Base-by-base conservation (phyloP, 2,888 invertebrate species). In the Lepidocyrtinus sp. region DNA sequence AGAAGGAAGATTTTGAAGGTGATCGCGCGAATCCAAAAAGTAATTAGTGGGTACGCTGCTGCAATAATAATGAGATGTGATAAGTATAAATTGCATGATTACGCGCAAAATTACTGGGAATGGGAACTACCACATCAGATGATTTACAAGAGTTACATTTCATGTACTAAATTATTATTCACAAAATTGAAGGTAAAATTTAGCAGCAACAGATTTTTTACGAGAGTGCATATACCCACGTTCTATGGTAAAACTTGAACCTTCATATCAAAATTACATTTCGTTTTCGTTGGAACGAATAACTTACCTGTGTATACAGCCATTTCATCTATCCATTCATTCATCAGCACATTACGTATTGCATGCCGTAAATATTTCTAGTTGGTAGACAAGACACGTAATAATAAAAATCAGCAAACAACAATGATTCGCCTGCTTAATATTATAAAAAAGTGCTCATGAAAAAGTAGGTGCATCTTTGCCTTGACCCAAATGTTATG, bases 381-480 rank as follows among this genome's bases (percentile, higher is more conserved):
- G 36, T 36, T 36, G 36, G 36, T 36, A 36, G 36, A 36, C 36
- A 36, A 36, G 36, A 36, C 12, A 36, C 36, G 36, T 36, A 36
- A 36, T 36, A 36, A 36, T 36, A 36, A 36, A 36, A 36, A 36
- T 36, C 36, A 36, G 36, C 36, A 36, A 36, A 36, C 36, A 36
- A 36, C 36, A 36, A 36, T 36, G 36, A 36, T n/a, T n/a, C n/a
- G n/a, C n/a, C 36, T 7, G 36, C 36, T 36, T 36, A 36, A 36
- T 36, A 36, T 7, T 36, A 36, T 36, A 12, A 36, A 36, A n/a
- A 36, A 36, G 36, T 36, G 36, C 36, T 36, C 69, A 27, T 36
- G 68, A 61, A 73, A 76, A 76, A 76, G 70, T 76, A 76, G 76
- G 76, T 50, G 68, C 76, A 76, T 76, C 76, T 76, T 76, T 70